A percentile compares a stretch with the other conserved stretches of the same genome.
Conservation (phyloP, 1,140 invertebrate species). For the Drosophila saltans region DNA sequence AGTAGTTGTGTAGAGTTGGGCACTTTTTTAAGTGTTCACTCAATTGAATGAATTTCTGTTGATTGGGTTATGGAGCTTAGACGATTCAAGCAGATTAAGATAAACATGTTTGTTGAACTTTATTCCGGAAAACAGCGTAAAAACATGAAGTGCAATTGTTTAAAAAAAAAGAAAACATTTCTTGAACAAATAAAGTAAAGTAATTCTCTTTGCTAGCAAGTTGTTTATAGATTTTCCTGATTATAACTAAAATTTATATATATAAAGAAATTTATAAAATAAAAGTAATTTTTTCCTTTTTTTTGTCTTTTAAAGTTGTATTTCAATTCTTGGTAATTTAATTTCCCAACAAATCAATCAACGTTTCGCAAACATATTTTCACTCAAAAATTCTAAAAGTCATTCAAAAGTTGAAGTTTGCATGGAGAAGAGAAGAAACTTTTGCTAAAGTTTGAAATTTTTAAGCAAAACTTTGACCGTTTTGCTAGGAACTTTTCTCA, state of each 20-base stretch:
- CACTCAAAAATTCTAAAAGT: slow-evolving; percentile 66
- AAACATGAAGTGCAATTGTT: background rate
- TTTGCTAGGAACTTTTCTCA: slow-evolving; percentile 28
- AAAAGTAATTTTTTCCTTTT: background rate
- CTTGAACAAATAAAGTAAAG: slow-evolving; percentile 6
- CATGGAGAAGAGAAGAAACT: slow-evolving; percentile 33
- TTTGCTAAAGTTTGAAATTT: slow-evolving; percentile 20
- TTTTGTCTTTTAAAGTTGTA: background rate
- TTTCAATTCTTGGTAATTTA: slow-evolving; percentile 20
- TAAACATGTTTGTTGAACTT: slow-evolving; percentile 49
- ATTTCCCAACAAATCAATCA: slow-evolving; percentile 40
- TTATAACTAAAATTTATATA: background rate
- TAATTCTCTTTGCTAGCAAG: background rate
- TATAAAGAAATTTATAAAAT: background rate
- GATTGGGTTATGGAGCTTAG: slow-evolving; percentile 45
- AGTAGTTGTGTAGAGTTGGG: slow-evolving; percentile 44
- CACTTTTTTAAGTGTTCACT: slow-evolving; percentile 30
- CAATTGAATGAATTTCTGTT: slow-evolving; percentile 47
- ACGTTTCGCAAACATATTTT: slow-evolving; percentile 43
- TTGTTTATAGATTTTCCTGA: background rate
- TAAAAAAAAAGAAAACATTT: background rate
- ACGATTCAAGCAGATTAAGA: slow-evolving; percentile 45
- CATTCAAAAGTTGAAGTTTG: slow-evolving; percentile 68
- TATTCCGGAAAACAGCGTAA: background rate
- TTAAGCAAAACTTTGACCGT: slow-evolving; percentile 5